Evolutionary conservation across 2,113 vertebrate genomes (phyloP).

Genomic region (Tragulus kanchil): DNA sequence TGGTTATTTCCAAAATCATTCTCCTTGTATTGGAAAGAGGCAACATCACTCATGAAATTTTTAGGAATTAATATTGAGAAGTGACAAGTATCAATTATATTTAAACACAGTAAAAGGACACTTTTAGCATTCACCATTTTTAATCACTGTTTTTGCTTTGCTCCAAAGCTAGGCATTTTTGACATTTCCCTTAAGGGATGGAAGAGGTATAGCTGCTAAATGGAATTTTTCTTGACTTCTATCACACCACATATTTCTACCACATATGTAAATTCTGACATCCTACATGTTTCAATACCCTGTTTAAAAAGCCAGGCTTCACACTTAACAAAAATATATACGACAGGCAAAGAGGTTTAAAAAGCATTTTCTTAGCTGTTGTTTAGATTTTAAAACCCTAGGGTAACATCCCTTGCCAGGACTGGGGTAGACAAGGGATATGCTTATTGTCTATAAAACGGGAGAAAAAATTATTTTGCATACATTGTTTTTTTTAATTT

Average conservation of each 20-base stretch:
- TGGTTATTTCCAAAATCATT: background rate
- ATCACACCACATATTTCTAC: background rate
- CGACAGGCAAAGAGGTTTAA: background rate
- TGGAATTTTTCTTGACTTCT: background rate
- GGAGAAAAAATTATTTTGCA: background rate
- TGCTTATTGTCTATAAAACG: background rate
- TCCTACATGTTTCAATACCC: background rate
- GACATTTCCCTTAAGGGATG: background rate
- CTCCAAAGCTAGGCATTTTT: background rate
- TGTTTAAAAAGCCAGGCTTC: background rate
- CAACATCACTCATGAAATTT: background rate
- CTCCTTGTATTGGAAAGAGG: background rate
- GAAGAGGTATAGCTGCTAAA: background rate
- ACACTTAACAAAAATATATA: background rate
- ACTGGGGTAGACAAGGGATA: background rate
- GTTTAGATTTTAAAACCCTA: background rate
- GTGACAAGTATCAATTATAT: background rate
- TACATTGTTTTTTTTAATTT: background rate
- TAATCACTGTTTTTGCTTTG: background rate
- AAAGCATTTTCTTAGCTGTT: background rate
- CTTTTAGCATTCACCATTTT: background rate
- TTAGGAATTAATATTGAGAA: constrained; percentile 33
- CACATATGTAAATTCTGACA: background rate
- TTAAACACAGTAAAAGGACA: background rate
- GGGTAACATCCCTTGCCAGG: background rate